Base-by-base conservation (phyloP, 2,888 invertebrate species). In the Hirtodrosophila duncani region DNA sequence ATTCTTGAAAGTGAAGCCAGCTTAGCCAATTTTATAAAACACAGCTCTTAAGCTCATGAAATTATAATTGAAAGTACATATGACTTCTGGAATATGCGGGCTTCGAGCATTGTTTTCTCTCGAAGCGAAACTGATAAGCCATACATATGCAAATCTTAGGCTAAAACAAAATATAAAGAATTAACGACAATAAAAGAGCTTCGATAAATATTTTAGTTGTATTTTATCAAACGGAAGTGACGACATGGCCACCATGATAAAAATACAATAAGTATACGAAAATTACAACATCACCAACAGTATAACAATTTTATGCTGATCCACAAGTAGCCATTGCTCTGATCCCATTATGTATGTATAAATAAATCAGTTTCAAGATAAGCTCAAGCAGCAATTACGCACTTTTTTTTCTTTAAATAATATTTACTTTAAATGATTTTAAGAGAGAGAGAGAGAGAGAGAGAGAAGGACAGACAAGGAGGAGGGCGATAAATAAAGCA, bases 331-430 rank as follows among this genome's bases (percentile, higher is more conserved):
- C 36, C n/a, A 9, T 4, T 23, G 11, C n/a, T 36, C 36, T 36
- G 23, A 23, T 36, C 13, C 23, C 36, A 36, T 20, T 51, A 36
- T 51, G 55, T 64, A 48, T 67, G 45, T 33, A 50, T 8, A 10
- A 36, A 20, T 14, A 23, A 3, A 8, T 9, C 20, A 6, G 9
- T 17, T 36, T 30, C 9, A 18, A 60, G 65, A 66, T 66, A 65
- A 65, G 43, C 30, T 14, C 23, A 26, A 10, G 26, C 13, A 6
- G 8, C 18, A 59, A 59, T 55, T 64, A 69, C 70, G 70, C 65
- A 65, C 51, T 69, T 55, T n/a, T n/a, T n/a, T n/a, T n/a, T n/a
- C n/a, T n/a, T 34, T 30, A 44, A 50, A 46, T 16, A 29, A 27
- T 44, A 44, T 30, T 39, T 34, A 29, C 24, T 21, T 38, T 17